phyloP scores from a whole-genome alignment of 2,888 invertebrate genomes.

The Drosophila austrosaltans region DNA sequence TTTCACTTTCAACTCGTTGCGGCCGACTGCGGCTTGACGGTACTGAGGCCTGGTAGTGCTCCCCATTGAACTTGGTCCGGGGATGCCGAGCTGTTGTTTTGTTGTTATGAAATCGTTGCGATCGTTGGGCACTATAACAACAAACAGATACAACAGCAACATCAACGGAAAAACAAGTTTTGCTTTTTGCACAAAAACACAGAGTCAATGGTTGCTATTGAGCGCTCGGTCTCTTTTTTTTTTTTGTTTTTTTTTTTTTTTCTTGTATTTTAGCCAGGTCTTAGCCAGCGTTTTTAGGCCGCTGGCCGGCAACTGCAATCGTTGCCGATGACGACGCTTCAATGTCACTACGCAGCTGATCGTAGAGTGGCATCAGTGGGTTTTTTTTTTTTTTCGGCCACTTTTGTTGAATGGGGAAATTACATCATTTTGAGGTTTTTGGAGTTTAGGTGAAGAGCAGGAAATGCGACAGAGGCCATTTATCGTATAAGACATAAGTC shows the following conservation, averaged over 20 bases:
- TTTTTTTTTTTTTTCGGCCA: conserved; percentile 58
- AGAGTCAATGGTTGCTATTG: conserved; percentile 70
- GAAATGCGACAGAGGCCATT: conserved; percentile 56
- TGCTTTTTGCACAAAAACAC: conserved; percentile 61
- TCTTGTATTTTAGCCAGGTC: conserved; percentile 33
- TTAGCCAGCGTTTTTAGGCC: conserved; percentile 64
- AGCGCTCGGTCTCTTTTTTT: conserved; percentile 67
- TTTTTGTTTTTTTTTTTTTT: conserved; percentile 47
- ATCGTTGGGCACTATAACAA: conserved; percentile 61
- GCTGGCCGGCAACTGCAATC: conserved; percentile 53
- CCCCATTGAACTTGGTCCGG: conserved; percentile 35
- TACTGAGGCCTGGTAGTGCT: conserved; percentile 23
- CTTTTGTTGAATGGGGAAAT: conserved; percentile 62
- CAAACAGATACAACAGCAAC: conserved; percentile 29
- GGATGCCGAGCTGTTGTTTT: conserved; percentile 35
- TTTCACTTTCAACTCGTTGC: conserved; percentile 72
- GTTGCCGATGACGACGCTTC: conserved; percentile 12
- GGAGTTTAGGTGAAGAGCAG: conserved; percentile 51
- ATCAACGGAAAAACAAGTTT: conserved; percentile 55
- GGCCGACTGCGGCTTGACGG: conserved; percentile 53
- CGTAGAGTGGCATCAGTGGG: conserved; percentile 40
- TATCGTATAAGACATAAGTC: conserved; percentile 33
- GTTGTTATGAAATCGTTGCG: conserved; percentile 70
- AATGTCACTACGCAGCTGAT: conserved; percentile 32
- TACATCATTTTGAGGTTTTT: conserved; percentile 59